Percentiles rank a stretch among this genome's conserved stretches.
Evolutionary conservation across 2,797 vertebrate genomes (phyloP).

Genomic region (Mormyrus proboscirostris): DNA sequence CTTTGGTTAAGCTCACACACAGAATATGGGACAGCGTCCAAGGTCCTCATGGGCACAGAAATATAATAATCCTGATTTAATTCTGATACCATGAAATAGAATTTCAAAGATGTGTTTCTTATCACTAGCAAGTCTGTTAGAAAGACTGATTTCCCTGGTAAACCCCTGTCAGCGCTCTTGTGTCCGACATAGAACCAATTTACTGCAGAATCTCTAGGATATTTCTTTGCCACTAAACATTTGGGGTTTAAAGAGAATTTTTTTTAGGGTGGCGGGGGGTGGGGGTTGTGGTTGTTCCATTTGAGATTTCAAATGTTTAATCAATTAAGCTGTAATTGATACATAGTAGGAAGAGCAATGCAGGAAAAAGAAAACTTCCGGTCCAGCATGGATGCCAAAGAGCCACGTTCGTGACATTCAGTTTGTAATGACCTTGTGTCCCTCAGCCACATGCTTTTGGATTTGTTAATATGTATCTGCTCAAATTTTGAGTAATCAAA

Average conservation of each 20-base stretch:
- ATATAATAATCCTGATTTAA: constrained; percentile 79
- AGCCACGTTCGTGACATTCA: neutral
- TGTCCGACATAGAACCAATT: constrained; percentile 78
- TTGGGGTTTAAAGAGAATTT: neutral
- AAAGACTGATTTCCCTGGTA: constrained; percentile 80
- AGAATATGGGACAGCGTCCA: constrained; percentile 47
- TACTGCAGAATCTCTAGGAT: constrained; percentile 65
- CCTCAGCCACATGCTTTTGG: neutral
- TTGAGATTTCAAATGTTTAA: neutral
- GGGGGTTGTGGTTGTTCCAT: neutral
- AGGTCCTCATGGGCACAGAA: constrained; percentile 61
- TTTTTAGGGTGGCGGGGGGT: neutral
- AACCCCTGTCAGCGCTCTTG: constrained; percentile 74
- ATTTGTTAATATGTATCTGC: neutral
- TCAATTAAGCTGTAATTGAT: neutral
- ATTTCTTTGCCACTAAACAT: constrained; percentile 6
- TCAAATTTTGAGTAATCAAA: neutral
- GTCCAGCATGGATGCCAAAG: neutral
- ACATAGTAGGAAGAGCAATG: neutral
- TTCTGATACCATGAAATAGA: constrained; percentile 81
- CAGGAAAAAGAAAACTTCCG: neutral
- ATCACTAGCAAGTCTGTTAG: constrained; percentile 64
- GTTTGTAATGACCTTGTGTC: neutral
- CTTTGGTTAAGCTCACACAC: neutral
- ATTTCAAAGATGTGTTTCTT: constrained; percentile 76